Conservation (phyloP, 2,888 invertebrate genomes). For the Frankliniella fusca region DNA sequence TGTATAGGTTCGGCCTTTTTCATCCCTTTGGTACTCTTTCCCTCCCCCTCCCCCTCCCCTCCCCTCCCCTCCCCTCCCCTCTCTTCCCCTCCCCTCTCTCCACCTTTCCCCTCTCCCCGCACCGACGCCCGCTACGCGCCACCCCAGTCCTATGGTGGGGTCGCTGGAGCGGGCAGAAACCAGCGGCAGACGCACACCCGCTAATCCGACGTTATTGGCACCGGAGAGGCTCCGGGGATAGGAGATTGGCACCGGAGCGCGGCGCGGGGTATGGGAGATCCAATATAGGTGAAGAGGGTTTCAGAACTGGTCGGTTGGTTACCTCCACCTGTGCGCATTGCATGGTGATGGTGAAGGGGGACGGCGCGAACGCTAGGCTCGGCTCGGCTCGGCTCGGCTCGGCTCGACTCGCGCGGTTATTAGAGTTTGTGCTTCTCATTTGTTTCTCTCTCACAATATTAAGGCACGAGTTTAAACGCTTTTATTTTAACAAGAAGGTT, state of each 20-base stretch:
- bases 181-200: background rate
- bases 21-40: background rate
- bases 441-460: no score
- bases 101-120: no score
- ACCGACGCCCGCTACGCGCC: no score
- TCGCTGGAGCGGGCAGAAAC: constrained; percentile 16
- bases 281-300: background rate
- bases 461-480: no score
- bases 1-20: background rate
- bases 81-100: background rate
- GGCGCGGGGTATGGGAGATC: background rate
- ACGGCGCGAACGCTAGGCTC: no score
- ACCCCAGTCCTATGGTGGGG: background rate
- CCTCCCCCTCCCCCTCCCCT: background rate
- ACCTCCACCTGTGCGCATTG: background rate
- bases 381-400: no score
- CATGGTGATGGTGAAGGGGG: no score
- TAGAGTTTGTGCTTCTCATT: no score
- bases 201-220: constrained; percentile 19
- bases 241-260: background rate
- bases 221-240: background rate
- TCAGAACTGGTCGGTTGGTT: background rate
- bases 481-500: no score
- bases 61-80: background rate
- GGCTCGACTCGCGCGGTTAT: no score